Evolutionary conservation across 2,888 invertebrate species (phyloP).

Genomic region (Sminthurinus aureus): DNA sequence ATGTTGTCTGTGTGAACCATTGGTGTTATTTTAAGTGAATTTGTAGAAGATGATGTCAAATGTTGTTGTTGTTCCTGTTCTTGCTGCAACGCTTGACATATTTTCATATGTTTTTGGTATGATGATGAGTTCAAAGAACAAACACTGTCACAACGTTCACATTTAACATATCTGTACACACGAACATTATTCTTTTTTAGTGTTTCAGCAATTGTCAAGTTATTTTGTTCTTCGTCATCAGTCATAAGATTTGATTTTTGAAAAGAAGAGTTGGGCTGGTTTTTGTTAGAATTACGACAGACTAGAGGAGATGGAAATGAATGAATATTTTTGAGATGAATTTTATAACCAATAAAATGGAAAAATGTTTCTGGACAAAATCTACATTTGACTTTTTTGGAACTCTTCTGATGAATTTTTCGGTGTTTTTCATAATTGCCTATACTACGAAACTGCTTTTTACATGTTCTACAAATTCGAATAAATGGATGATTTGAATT

Average conservation of each 20-base stretch:
- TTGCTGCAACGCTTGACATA: neutral
- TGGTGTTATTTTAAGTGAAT: neutral
- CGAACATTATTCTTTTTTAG: conserved; percentile 22
- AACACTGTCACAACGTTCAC: conserved; percentile 18
- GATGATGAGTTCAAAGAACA: neutral
- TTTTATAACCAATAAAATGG: neutral
- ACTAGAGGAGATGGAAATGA: too few species aligned
- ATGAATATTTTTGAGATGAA: conserved; percentile 20
- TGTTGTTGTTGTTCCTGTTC: neutral
- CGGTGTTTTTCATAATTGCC: conserved; percentile 18
- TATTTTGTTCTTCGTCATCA: neutral
- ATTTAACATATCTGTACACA: conserved; percentile 16
- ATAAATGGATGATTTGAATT: neutral
- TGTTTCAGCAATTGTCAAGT: neutral
- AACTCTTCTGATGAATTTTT: neutral
- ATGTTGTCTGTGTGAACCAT: neutral
- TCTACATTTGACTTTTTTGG: conserved; percentile 10
- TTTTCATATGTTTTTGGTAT: conserved; percentile 1
- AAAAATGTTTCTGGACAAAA: conserved; percentile 10
- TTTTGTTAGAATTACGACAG: too few species aligned
- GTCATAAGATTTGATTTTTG: too few species aligned
- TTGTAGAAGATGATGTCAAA: neutral
- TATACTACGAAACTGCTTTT: conserved; percentile 12
- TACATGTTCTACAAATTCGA: conserved; percentile 5
- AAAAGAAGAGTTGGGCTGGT: too few species aligned